Conservation (phyloP, 2,888 invertebrate species). For the Sturmia bella region DNA sequence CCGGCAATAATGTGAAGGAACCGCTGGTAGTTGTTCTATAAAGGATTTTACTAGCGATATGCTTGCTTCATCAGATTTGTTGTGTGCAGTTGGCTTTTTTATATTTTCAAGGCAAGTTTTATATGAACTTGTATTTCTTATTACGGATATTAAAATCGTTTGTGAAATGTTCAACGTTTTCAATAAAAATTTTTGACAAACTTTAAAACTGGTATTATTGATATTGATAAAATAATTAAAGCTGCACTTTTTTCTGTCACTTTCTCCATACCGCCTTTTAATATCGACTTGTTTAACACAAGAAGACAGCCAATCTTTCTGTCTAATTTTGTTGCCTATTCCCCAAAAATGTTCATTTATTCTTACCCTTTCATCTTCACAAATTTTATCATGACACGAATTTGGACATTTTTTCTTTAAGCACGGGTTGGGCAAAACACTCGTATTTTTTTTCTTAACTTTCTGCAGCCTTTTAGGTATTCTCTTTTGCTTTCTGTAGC, state of each 20-base stretch:
- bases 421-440: conserved; percentile 45
- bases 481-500: conserved; percentile 38
- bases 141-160: conserved; percentile 40
- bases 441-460: conserved; percentile 32
- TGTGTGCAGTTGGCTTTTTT: conserved; percentile 32
- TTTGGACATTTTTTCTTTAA: conserved; percentile 43
- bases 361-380: conserved; percentile 18
- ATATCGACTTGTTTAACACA: conserved; percentile 40
- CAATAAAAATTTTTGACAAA: conserved; percentile 62
- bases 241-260: too few relatives aligned
- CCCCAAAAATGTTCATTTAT: conserved; percentile 59
- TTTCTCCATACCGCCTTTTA: conserved; percentile 44
- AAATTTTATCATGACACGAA: conserved; percentile 31
- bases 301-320: conserved; percentile 51
- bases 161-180: conserved; percentile 63
- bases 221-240: conserved; percentile 55
- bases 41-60: conserved; percentile 38
- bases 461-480: conserved; percentile 46
- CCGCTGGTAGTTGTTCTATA: conserved; percentile 61
- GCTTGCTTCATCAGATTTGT: conserved; percentile 49
- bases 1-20: conserved; percentile 43
- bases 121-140: conserved; percentile 22
- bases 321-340: conserved; percentile 51
- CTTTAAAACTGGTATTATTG: conserved; percentile 8
- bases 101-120: conserved; percentile 34